Evolutionary conservation across 2,113 vertebrate species (phyloP).

Genomic region (Aldabrachelys gigantea): DNA sequence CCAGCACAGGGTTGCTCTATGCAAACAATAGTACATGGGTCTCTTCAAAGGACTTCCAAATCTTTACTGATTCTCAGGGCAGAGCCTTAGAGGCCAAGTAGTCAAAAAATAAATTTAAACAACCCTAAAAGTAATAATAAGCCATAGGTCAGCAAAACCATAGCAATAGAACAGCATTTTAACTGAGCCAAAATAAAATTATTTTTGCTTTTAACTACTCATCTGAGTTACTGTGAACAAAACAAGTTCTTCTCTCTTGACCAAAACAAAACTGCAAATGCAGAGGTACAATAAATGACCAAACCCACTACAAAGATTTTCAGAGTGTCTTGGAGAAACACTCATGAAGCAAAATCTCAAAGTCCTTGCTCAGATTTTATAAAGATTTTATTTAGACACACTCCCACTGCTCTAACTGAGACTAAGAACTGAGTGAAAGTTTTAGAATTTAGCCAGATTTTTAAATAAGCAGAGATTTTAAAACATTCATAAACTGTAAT

Average conservation of each 20-base stretch:
- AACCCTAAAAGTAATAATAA: slow-evolving; percentile 54
- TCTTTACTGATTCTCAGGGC: not conserved
- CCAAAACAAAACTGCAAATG: slow-evolving; percentile 44
- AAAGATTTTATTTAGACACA: slow-evolving; percentile 8
- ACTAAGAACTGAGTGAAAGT: slow-evolving; percentile 26
- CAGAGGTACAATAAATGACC: slow-evolving; percentile 45
- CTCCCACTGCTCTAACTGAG: not conserved
- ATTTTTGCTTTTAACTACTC: slow-evolving; percentile 33
- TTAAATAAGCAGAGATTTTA: not conserved
- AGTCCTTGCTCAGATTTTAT: not conserved
- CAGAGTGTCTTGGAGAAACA: not conserved
- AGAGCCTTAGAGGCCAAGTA: slow-evolving; percentile 8
- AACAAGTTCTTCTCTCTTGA: slow-evolving; percentile 22
- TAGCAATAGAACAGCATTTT: slow-evolving; percentile 52
- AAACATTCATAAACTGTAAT: not conserved
- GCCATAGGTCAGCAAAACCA: slow-evolving; percentile 51
- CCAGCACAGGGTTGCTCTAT: not conserved
- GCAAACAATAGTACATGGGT: not conserved
- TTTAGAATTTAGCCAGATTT: slow-evolving; percentile 29
- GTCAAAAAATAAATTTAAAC: slow-evolving; percentile 43
- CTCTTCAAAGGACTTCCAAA: slow-evolving; percentile 36
- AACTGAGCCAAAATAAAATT: slow-evolving; percentile 36
- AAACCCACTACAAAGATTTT: slow-evolving; percentile 43
- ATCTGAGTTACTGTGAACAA: slow-evolving; percentile 9
- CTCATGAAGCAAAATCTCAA: slow-evolving; percentile 3